These are phyloP conservation scores for Callipepla squamata DNA, from an alignment of 2,113 vertebrate species.

Conservation along the genomic window DNA sequence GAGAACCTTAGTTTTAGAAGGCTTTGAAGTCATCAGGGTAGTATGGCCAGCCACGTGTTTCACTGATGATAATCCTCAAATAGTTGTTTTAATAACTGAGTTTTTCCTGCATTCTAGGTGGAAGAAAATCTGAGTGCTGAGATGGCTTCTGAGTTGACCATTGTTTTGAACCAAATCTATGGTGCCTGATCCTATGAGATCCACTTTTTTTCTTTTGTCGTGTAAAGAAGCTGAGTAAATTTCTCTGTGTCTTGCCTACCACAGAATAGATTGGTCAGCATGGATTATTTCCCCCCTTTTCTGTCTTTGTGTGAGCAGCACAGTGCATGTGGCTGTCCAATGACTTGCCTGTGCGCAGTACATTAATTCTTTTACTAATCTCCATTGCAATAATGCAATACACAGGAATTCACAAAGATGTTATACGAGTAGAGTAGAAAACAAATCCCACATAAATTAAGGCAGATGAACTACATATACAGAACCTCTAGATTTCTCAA, in stretches of 20 bases:
- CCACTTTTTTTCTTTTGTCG: neutral
- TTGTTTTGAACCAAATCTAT: neutral
- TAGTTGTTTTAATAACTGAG: neutral
- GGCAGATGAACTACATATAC: neutral
- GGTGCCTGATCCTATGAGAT: neutral
- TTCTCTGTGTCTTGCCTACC: neutral
- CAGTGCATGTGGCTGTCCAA: accelerated
- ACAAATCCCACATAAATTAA: neutral
- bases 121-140: neutral
- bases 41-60: neutral
- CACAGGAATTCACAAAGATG: neutral
- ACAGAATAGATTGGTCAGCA: neutral
- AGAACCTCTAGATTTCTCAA: neutral
- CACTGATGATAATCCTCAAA: neutral
- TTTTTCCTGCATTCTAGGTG: neutral
- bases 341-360: neutral
- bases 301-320: neutral
- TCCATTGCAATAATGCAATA: neutral
- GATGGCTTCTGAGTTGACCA: neutral
- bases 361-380: neutral
- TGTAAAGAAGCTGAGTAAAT: neutral
- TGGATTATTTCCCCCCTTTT: neutral
- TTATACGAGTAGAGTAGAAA: neutral
- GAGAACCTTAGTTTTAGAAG: neutral
- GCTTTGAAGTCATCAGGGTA: neutral